Conservation (phyloP, 2,113 vertebrate genomes). For the Leuciscus idus region DNA sequence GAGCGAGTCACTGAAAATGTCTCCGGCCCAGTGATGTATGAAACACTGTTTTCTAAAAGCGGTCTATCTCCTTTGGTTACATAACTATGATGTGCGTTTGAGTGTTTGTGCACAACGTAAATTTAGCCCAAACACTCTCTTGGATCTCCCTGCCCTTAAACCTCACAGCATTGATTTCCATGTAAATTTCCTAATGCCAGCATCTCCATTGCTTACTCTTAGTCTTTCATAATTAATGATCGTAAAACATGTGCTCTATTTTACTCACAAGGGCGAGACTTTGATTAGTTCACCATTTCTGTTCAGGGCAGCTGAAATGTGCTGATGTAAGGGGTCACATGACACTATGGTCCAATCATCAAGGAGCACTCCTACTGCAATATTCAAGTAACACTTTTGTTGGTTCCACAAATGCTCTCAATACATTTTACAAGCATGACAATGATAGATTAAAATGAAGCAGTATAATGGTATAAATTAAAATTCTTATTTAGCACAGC, state of each 20-base stretch:
- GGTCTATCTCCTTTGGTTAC: conserved; percentile 64
- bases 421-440: too few relatives aligned
- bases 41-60: conserved; percentile 61
- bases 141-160: background rate
- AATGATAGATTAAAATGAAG: background rate
- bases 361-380: conserved; percentile 26
- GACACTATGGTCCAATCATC: background rate
- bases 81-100: conserved; percentile 60
- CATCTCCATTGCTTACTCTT: conserved; percentile 2
- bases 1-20: conserved; percentile 60
- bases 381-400: conserved; percentile 24
- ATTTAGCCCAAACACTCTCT: background rate
- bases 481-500: background rate
- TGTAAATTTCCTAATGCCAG: background rate
- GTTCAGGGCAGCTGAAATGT: background rate
- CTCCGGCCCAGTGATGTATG: conserved; percentile 66
- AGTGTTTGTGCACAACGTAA: background rate
- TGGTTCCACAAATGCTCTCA: background rate
- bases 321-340: conserved; percentile 17
- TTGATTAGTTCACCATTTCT: conserved; percentile 13
- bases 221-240: conserved; percentile 39
- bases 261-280: conserved; percentile 3
- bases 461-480: background rate
- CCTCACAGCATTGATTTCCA: conserved; percentile 6
- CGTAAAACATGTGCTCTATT: conserved; percentile 2